phyloP scores from a whole-genome alignment of 2,113 vertebrate genomes.

The Riparia riparia region DNA sequence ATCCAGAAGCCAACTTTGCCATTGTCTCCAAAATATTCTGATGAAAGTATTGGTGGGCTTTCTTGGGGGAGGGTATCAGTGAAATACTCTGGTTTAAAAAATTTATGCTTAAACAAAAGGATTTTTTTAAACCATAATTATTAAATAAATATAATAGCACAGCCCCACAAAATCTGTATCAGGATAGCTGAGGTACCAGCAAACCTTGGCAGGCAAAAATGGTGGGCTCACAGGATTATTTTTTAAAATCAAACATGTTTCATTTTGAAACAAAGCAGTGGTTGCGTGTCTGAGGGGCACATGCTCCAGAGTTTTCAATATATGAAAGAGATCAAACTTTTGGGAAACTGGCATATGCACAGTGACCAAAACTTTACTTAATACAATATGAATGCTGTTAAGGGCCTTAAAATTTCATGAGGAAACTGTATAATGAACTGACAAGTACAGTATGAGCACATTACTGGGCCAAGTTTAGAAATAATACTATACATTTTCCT shows the following conservation, averaged over 20 bases:
- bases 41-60: background rate
- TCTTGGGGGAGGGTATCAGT: background rate
- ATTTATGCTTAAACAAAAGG: background rate
- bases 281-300: background rate
- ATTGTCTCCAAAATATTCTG: background rate
- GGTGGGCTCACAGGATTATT: background rate
- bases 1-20: background rate
- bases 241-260: background rate
- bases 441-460: background rate
- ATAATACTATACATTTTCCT: background rate
- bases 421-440: background rate
- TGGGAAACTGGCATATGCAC: background rate
- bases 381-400: background rate
- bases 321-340: background rate
- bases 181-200: background rate
- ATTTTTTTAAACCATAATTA: background rate
- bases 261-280: background rate
- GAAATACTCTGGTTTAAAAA: background rate
- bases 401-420: background rate
- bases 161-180: background rate
- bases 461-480: background rate
- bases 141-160: background rate
- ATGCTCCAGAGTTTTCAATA: background rate
- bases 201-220: background rate
- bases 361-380: background rate